Evolutionary conservation across 53 echinoderm and acorn worm species (phyloP), one percentile per base, ranked within the genome.

Genomic region (Crossaster papposus): DNA sequence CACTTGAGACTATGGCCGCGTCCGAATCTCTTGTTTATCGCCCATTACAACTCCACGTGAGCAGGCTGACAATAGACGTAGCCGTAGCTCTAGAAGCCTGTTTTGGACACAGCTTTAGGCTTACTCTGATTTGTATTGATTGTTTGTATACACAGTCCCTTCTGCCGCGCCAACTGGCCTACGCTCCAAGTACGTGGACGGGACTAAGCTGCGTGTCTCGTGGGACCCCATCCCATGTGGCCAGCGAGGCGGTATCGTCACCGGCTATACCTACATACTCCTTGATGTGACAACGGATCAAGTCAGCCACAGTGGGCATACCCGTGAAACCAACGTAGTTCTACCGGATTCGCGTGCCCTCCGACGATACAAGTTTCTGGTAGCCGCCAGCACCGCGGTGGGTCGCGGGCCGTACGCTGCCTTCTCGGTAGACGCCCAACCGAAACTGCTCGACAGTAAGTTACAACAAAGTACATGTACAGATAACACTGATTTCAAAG

Each of bases 211-310:
- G 12, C 76, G 81, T n/a, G 53, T 93, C 24, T 90, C 93, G 62
- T 97, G 97, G 97, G 88, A 91, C 77, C 80, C 94, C 30, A 92
- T 95, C 28, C 79, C 91, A 14, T 97, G 97, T 64, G 93, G 90
- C 14, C 50, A 90, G 22, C 91, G 90, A 22, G 86, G 89, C 31
- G 97, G 97, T 15, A 33, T 72, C 62, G 85, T 95, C 78, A 86
- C 64, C 22, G 90, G 90, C 53, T 96, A 93, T 83, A 86, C 93
- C 54, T 95, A 93, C 80, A 96, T 93, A 77, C 92, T 96, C 31
- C 91, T 96, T 54, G 94, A 96, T 81, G 85, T 93, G 62, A 80
- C 83, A 50, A 91, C 91, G 22, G 96, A 96, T 54, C 51, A 83
- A 63, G 94, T 96, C 14, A 83, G 79, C 20, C 79, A 90, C 76